Evolutionary conservation across 1,140 invertebrate genomes (phyloP).

Genomic region (Antheraea mylitta): DNA sequence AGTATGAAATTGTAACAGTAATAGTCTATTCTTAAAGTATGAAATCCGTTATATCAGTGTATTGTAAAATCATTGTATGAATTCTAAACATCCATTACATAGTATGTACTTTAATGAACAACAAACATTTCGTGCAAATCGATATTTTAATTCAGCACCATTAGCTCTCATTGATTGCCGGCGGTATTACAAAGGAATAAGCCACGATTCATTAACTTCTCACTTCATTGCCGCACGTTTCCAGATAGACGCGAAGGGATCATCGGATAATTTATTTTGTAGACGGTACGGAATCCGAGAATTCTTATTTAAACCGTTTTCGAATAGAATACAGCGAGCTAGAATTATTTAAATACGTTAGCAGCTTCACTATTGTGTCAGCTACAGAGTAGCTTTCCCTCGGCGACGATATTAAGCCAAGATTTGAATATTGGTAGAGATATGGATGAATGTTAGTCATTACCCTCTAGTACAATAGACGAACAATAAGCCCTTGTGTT

Average conservation of each 20-base stretch:
- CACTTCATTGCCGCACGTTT: constrained; percentile 40
- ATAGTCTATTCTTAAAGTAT: too few species aligned
- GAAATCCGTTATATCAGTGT: too few species aligned
- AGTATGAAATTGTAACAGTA: too few species aligned
- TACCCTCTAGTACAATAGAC: constrained; percentile 15
- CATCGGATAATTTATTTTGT: constrained; percentile 36
- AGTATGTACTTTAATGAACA: background rate
- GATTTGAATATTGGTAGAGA: constrained; percentile 24
- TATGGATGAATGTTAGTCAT: constrained; percentile 20
- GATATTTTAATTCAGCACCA: constrained; percentile 29
- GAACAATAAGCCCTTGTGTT: background rate
- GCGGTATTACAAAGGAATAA: constrained; percentile 42
- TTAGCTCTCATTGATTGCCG: constrained; percentile 35
- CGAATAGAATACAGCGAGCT: constrained; percentile 16
- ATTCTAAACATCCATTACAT: background rate
- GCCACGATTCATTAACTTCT: constrained; percentile 50
- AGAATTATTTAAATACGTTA: constrained; percentile 22
- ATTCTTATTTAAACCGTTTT: constrained; percentile 27
- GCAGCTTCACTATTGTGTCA: constrained; percentile 16
- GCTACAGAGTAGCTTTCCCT: constrained; percentile 15
- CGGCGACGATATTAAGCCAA: constrained; percentile 30
- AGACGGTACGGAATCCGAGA: constrained; percentile 16
- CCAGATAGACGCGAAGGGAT: constrained; percentile 30
- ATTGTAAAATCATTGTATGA: background rate
- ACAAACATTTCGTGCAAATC: constrained; percentile 7